A percentile compares a stretch with the other conserved stretches of the same genome.
Evolutionary conservation across 2,888 invertebrate genomes (phyloP).

Genomic region (Oasisia sp.): DNA sequence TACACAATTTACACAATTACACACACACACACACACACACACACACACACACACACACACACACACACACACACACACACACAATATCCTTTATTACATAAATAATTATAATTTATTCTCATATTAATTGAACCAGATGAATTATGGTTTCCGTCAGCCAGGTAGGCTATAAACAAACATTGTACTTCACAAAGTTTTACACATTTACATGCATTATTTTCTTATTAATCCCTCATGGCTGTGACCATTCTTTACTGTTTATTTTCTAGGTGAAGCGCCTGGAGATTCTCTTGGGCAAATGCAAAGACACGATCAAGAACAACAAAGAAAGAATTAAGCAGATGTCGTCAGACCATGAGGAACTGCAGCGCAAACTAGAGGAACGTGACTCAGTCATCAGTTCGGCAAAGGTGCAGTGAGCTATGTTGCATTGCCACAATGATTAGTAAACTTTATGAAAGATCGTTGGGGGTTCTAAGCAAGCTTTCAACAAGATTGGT

Average conservation of each 20-base stretch:
- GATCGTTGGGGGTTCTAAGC: background rate
- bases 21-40: no score
- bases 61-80: background rate
- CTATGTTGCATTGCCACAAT: background rate
- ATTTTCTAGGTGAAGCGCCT: slow-evolving; percentile 66
- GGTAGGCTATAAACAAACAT: background rate
- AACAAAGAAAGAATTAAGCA: slow-evolving; percentile 69
- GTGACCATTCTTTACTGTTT: background rate
- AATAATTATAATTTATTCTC: no score
- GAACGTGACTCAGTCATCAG: slow-evolving; percentile 34
- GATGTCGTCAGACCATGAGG: slow-evolving; percentile 66
- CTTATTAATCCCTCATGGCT: no score
- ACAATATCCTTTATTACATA: no score
- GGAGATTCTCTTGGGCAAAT: slow-evolving; percentile 68
- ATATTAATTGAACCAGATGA: background rate
- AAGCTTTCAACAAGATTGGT: background rate
- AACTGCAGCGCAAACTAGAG: slow-evolving; percentile 57
- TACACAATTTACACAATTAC: background rate
- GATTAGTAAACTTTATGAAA: background rate
- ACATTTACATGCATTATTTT: background rate
- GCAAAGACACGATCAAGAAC: slow-evolving; percentile 69
- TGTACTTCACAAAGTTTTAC: background rate
- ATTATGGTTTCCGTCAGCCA: background rate
- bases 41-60: no score
- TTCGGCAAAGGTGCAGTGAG: background rate